These are phyloP conservation scores for Chamaea fasciata DNA, from an alignment of 2,113 vertebrate species.

Conservation along the genomic window DNA sequence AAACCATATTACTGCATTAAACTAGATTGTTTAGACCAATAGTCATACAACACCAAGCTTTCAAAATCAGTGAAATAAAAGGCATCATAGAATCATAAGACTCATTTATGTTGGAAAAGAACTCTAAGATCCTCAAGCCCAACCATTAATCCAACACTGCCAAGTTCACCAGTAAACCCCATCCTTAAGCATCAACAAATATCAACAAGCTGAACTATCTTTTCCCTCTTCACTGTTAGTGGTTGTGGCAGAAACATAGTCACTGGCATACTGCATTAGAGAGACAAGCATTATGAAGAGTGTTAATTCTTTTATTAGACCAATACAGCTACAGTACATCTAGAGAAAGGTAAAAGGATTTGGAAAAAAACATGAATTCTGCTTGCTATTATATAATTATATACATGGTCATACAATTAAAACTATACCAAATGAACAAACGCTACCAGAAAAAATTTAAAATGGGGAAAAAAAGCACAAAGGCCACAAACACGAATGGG, in stretches of 20 bases:
- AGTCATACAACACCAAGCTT: neutral
- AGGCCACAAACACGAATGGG: neutral
- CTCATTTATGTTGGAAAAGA: neutral
- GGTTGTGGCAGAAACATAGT: neutral
- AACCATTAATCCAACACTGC: neutral
- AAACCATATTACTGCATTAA: neutral
- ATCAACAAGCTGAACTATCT: neutral
- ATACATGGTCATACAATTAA: neutral
- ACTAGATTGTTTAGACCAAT: neutral
- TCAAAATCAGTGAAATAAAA: neutral
- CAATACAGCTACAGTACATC: neutral
- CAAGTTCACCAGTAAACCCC: neutral
- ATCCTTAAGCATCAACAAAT: neutral
- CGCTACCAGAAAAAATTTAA: neutral
- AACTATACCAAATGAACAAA: neutral
- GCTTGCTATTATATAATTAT: neutral
- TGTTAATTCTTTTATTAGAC: neutral
- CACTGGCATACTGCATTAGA: neutral
- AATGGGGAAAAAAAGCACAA: fast-evolving
- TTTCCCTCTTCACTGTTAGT: neutral
- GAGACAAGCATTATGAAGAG: neutral
- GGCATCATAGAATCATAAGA: neutral
- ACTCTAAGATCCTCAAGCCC: neutral
- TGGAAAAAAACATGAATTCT: neutral
- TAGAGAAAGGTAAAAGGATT: neutral